A percentile compares a stretch with the other conserved stretches of the same genome.
phyloP scores from a whole-genome alignment of 2,888 invertebrate genomes.

The Xestia sexstrigata region DNA sequence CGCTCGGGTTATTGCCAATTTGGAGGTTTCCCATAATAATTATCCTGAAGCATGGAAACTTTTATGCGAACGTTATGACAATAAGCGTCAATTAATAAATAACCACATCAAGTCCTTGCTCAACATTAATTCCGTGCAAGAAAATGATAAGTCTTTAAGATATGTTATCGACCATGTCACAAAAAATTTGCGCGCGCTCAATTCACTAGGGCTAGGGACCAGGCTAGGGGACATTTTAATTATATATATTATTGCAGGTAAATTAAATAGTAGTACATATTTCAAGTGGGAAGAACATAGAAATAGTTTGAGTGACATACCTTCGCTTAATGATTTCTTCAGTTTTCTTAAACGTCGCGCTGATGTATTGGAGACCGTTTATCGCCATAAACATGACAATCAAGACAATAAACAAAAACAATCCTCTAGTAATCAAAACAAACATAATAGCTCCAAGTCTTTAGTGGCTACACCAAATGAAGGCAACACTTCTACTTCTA shows the following conservation, averaged over 20 bases:
- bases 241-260: not conserved
- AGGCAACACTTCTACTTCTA: too few species aligned
- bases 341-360: too few species aligned
- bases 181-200: slow-evolving; percentile 2
- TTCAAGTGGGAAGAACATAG: slow-evolving; percentile 19
- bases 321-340: too few species aligned
- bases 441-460: too few species aligned
- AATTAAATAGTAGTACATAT: slow-evolving; percentile 8
- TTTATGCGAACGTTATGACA: slow-evolving; percentile 10
- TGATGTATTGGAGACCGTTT: too few species aligned
- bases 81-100: slow-evolving; percentile 6
- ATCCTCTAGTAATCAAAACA: too few species aligned
- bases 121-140: slow-evolving; percentile 1
- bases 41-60: slow-evolving; percentile 11
- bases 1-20: not conserved
- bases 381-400: too few species aligned
- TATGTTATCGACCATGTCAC: not conserved
- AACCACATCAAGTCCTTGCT: not conserved
- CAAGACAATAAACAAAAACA: too few species aligned
- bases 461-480: too few species aligned
- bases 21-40: not conserved
- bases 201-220: not conserved
- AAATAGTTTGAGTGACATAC: too few species aligned
- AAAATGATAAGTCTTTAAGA: slow-evolving; percentile 2
- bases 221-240: too few species aligned